phyloP scores from a whole-genome alignment of 2,113 vertebrate species.

The Stegastes partitus region DNA sequence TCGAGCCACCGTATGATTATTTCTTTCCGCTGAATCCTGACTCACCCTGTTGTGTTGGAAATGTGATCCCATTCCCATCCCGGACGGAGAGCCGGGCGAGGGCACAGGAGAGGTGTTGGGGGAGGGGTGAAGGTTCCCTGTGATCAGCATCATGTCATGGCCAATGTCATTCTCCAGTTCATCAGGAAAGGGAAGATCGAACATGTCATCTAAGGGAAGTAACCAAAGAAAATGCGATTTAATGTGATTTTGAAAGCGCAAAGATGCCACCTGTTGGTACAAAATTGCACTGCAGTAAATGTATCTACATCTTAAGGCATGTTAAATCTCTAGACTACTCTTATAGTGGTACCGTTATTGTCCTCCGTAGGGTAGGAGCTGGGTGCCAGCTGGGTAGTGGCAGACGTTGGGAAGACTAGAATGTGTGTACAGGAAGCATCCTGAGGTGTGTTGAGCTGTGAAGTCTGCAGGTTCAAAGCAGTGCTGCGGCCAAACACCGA shows the following conservation, averaged over 20 bases:
- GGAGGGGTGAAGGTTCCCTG: conserved; percentile 95
- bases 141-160: conserved; percentile 93
- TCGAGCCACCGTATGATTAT: not conserved
- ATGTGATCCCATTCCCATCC: conserved; percentile 93
- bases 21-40: conserved; percentile 15
- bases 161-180: conserved; percentile 98
- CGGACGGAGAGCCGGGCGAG: conserved; percentile 94
- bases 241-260: not conserved
- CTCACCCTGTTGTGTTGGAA: conserved; percentile 95
- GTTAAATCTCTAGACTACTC: not conserved
- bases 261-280: conserved; percentile 47
- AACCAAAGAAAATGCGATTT: not conserved
- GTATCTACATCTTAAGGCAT: not conserved
- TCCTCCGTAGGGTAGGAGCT: conserved; percentile 96
- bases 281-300: not conserved
- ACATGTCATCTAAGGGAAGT: conserved; percentile 91
- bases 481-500: conserved; percentile 98
- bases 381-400: conserved; percentile 95
- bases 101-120: conserved; percentile 95
- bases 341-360: conserved; percentile 87
- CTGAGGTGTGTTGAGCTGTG: conserved; percentile 97
- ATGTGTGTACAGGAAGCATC: conserved; percentile 98
- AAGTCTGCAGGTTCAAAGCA: conserved; percentile 95
- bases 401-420: conserved; percentile 97
- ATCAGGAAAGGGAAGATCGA: conserved; percentile 95